phyloP scores from a whole-genome alignment of 1,140 invertebrate species.

The Cydia pomonella region DNA sequence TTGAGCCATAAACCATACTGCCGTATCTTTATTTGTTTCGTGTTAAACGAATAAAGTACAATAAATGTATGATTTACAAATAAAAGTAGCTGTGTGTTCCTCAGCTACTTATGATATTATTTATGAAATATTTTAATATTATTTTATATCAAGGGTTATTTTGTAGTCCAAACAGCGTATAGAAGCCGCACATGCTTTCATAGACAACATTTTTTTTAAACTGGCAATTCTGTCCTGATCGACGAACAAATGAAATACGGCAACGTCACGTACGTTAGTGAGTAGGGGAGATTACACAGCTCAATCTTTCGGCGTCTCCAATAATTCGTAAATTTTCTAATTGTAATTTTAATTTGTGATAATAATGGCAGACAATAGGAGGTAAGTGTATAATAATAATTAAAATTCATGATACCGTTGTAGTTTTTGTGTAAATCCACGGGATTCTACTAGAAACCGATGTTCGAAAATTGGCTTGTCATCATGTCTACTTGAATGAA shows the following conservation, averaged over 20 bases:
- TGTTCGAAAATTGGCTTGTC: conserved; percentile 79
- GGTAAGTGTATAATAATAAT: conserved; percentile 62
- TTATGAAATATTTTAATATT: no score
- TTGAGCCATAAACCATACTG: no score
- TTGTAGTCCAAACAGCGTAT: conserved; percentile 21
- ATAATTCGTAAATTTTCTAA: conserved; percentile 64
- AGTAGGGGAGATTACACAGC: conserved; percentile 59
- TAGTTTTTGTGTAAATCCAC: conserved; percentile 38
- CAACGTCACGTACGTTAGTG: conserved; percentile 76
- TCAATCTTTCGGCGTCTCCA: conserved; percentile 69
- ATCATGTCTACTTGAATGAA: conserved; percentile 72
- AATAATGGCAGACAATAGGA: conserved; percentile 82
- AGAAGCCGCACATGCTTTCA: conserved; percentile 33
- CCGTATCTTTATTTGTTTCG: no score
- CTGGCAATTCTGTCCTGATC: conserved; percentile 61
- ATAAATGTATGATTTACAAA: no score
- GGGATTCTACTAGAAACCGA: conserved; percentile 47
- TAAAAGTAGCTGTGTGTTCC: no score
- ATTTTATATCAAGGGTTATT: no score
- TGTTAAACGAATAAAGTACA: no score
- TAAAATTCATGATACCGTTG: neutral
- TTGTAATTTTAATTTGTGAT: conserved; percentile 62
- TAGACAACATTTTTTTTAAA: conserved; percentile 42
- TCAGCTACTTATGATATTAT: no score
- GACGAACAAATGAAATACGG: conserved; percentile 81